Conservation (phyloP, 2,888 invertebrate species). For the Plebejus melissa region DNA sequence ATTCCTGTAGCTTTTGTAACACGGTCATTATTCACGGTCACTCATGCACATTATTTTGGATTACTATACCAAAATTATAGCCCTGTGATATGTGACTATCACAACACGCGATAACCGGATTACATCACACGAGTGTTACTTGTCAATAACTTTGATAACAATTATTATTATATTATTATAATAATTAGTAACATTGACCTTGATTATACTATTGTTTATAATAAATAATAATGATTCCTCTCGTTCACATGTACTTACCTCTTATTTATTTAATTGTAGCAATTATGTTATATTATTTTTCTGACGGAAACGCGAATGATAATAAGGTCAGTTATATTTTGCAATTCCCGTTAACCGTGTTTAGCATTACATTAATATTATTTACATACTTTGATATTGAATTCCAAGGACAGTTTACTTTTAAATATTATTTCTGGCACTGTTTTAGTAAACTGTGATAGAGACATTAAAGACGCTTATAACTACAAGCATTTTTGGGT, state of each 20-base stretch:
- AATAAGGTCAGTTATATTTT: not conserved
- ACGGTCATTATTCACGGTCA: too few relatives aligned
- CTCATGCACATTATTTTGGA: too few relatives aligned
- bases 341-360: not conserved
- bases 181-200: not conserved
- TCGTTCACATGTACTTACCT: not conserved
- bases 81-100: too few relatives aligned
- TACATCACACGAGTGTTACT: not conserved
- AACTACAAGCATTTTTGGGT: too few relatives aligned
- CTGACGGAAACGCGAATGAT: not conserved
- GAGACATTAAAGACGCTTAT: too few relatives aligned
- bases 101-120: not conserved
- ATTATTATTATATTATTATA: not conserved
- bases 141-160: not conserved
- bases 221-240: not conserved
- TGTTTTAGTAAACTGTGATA: too few relatives aligned
- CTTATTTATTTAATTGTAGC: slow-evolving; percentile 1
- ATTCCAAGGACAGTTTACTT: too few relatives aligned
- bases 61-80: too few relatives aligned
- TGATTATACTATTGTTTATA: not conserved
- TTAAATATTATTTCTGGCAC: too few relatives aligned
- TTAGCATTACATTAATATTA: not conserved
- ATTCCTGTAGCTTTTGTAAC: too few relatives aligned
- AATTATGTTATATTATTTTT: not conserved
- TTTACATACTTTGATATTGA: too few relatives aligned